Conservation (phyloP, 2,113 vertebrate genomes). For the Tachysurus vachellii region DNA sequence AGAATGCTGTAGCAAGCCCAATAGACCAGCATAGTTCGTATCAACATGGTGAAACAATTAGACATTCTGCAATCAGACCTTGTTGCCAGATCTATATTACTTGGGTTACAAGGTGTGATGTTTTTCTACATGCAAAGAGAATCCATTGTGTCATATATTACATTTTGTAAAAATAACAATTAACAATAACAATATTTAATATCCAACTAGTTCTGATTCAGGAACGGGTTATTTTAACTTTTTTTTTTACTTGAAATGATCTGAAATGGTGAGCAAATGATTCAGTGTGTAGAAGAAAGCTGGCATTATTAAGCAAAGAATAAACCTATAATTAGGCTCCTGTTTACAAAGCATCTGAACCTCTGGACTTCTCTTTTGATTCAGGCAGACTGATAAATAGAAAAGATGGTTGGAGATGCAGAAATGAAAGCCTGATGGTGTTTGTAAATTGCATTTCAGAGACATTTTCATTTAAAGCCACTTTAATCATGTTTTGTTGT, state of each 20-base stretch:
- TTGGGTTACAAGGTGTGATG: background rate
- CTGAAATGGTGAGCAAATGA: background rate
- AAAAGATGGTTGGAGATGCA: background rate
- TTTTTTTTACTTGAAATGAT: background rate
- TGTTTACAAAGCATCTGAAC: slow-evolving; percentile 4
- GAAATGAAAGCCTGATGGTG: background rate
- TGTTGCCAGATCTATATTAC: background rate
- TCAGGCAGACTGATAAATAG: background rate
- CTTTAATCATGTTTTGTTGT: background rate
- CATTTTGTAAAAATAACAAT: background rate
- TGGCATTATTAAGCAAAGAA: background rate
- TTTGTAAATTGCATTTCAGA: background rate
- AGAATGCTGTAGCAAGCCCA: slow-evolving; percentile 20
- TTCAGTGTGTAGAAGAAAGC: background rate
- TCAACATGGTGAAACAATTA: slow-evolving; percentile 25
- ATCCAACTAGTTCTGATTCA: no score
- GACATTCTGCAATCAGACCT: background rate
- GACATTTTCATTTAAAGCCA: background rate
- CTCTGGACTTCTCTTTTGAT: background rate
- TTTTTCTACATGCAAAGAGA: background rate
- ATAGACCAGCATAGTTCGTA: background rate
- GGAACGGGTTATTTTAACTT: background rate
- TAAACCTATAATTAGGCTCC: background rate
- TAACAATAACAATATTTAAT: background rate
- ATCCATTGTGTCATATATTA: background rate